Conservation (phyloP, 2,797 vertebrate species). For the Mus minutoides region DNA sequence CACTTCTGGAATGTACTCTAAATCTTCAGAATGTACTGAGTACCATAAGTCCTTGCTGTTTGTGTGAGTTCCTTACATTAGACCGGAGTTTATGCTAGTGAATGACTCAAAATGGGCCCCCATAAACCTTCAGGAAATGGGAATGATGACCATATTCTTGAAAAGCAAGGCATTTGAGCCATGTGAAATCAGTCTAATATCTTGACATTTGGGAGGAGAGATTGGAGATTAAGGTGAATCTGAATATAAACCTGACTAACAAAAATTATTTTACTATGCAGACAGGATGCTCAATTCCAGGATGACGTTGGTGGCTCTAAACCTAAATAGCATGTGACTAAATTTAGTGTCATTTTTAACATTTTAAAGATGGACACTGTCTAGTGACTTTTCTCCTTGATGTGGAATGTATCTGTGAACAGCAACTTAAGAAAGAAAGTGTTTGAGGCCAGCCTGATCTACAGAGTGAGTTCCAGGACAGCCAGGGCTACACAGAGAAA, state of each 20-base stretch:
- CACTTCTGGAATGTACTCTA: background rate
- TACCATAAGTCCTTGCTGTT: conserved; percentile 6
- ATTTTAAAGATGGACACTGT: background rate
- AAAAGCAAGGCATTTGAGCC: background rate
- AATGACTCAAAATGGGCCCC: background rate
- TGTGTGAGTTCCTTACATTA: background rate
- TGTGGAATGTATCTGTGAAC: background rate
- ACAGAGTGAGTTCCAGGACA: no score
- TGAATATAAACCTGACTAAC: background rate
- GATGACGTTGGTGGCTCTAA: background rate
- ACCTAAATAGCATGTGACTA: background rate
- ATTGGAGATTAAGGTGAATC: background rate
- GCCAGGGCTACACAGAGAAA: no score
- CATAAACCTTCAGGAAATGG: background rate
- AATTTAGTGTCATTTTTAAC: background rate
- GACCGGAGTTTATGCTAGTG: conserved; percentile 17
- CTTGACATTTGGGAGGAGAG: background rate
- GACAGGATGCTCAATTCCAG: background rate
- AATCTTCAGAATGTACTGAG: conserved; percentile 13
- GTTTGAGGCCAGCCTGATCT: background rate
- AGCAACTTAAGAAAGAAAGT: no score
- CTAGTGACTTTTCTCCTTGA: background rate
- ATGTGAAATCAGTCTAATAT: background rate
- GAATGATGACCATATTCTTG: background rate
- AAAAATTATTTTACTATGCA: background rate